phyloP scores from a whole-genome alignment of 2,888 invertebrate genomes.

The Nematopogon swammerdamellus region DNA sequence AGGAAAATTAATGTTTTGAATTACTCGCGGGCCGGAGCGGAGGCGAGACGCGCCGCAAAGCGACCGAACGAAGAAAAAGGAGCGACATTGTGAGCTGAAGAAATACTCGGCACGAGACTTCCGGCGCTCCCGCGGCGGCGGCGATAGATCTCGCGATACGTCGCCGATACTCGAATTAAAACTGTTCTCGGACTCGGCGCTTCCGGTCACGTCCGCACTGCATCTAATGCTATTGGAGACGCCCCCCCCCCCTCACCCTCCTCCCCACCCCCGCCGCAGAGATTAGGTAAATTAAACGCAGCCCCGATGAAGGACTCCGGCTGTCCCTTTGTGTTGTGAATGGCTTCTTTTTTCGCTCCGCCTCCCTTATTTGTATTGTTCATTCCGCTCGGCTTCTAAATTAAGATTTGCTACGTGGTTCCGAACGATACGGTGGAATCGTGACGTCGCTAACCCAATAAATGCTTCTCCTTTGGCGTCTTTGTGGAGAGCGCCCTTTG shows the following conservation, averaged over 20 bases:
- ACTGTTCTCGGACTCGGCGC: slow-evolving; percentile 1
- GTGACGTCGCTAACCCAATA: not conserved
- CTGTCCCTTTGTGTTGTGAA: slow-evolving; percentile 1
- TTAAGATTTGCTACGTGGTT: not conserved
- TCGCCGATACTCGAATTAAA: slow-evolving; percentile 12
- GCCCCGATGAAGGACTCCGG: slow-evolving; percentile 3
- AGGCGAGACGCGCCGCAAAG: slow-evolving; percentile 10
- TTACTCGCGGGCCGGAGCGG: slow-evolving; percentile 24
- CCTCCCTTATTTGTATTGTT: not conserved
- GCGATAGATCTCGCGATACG: slow-evolving; percentile 1
- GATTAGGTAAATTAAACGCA: slow-evolving; percentile 14
- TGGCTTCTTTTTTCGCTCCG: not conserved
- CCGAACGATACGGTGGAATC: not conserved
- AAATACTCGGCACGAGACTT: not conserved
- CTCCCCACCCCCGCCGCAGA: slow-evolving; percentile 7
- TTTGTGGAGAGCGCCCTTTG: not conserved
- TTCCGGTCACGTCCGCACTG: slow-evolving; percentile 7
- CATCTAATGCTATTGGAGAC: slow-evolving; percentile 7
- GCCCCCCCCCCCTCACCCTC: not conserved
- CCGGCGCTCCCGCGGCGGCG: too few species aligned
- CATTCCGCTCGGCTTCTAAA: not conserved
- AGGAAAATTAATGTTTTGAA: slow-evolving; percentile 57
- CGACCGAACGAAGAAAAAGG: slow-evolving; percentile 6
- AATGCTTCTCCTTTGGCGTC: not conserved
- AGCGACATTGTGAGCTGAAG: slow-evolving; percentile 2